phyloP scores from a whole-genome alignment of 2,888 invertebrate species.

The Pseudococcus viburni region DNA sequence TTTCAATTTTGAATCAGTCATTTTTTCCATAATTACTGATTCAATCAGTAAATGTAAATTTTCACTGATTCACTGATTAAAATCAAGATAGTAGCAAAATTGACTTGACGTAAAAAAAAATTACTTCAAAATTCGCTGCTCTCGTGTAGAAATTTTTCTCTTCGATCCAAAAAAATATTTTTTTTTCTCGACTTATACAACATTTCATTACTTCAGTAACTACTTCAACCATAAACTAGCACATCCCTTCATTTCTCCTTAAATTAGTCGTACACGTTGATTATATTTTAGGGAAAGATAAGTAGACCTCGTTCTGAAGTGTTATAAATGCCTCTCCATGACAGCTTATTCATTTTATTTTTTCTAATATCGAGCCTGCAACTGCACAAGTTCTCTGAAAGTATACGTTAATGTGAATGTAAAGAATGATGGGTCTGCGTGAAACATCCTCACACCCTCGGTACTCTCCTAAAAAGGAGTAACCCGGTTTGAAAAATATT shows the following conservation, averaged over 20 bases:
- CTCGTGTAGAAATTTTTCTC: too few relatives aligned
- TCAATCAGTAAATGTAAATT: too few relatives aligned
- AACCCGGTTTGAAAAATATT: conserved; percentile 14
- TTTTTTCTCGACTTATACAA: too few relatives aligned
- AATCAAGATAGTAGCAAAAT: too few relatives aligned
- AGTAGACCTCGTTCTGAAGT: neutral
- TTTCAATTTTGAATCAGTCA: too few relatives aligned
- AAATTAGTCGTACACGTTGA: neutral
- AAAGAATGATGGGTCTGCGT: neutral
- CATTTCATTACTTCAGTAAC: neutral
- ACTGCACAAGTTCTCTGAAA: neutral
- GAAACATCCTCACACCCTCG: neutral
- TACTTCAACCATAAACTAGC: neutral
- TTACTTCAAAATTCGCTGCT: too few relatives aligned
- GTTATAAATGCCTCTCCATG: conserved; percentile 16
- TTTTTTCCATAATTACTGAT: too few relatives aligned
- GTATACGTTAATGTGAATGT: too few relatives aligned
- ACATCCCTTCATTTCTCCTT: neutral
- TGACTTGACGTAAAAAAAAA: too few relatives aligned
- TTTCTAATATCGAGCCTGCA: neutral
- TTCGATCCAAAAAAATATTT: too few relatives aligned
- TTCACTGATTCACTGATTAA: too few relatives aligned
- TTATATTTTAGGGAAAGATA: neutral
- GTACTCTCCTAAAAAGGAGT: neutral
- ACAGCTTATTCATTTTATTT: conserved; percentile 1